Percentiles rank a stretch among this genome's conserved stretches.
phyloP scores from a whole-genome alignment of 2,797 vertebrate genomes.

The Lacerta bilineata region DNA sequence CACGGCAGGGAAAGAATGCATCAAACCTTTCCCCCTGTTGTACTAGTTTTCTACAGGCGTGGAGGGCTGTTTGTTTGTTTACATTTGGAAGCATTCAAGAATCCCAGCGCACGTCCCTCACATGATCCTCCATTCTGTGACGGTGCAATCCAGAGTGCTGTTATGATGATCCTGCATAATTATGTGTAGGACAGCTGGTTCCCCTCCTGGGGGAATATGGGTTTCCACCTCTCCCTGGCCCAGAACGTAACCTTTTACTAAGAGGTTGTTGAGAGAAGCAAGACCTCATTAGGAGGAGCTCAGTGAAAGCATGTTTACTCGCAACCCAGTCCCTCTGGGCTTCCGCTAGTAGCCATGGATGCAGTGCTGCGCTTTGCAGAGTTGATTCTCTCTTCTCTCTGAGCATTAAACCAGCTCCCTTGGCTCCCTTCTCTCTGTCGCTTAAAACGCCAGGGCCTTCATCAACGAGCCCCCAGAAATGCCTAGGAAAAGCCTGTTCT shows the following conservation, averaged over 20 bases:
- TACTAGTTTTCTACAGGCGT: not conserved
- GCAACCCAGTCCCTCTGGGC: constrained; percentile 36
- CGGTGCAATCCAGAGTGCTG: too few species aligned
- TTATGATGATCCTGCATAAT: not conserved
- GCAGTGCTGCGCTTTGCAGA: not conserved
- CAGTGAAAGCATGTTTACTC: constrained; percentile 47
- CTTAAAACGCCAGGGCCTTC: not conserved
- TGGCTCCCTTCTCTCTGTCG: not conserved
- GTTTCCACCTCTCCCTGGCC: not conserved
- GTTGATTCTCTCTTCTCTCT: not conserved
- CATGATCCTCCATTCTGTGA: not conserved
- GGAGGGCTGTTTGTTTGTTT: not conserved
- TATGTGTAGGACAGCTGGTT: too few species aligned
- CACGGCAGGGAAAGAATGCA: not conserved
- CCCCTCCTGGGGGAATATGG: not conserved
- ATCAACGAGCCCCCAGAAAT: too few species aligned
- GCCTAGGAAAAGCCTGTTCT: not conserved
- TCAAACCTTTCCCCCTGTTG: not conserved
- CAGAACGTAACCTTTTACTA: not conserved
- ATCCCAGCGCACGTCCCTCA: not conserved
- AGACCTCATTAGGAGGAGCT: not conserved
- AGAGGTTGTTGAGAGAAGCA: not conserved
- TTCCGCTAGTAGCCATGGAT: constrained; percentile 53
- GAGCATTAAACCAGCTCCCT: not conserved
- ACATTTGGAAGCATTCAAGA: not conserved